These are phyloP conservation scores for Chrysaora quinquecirrha DNA, from an alignment of 30 jellyfish, hydroid and myxozoan genomes.

Conservation along the genomic window DNA sequence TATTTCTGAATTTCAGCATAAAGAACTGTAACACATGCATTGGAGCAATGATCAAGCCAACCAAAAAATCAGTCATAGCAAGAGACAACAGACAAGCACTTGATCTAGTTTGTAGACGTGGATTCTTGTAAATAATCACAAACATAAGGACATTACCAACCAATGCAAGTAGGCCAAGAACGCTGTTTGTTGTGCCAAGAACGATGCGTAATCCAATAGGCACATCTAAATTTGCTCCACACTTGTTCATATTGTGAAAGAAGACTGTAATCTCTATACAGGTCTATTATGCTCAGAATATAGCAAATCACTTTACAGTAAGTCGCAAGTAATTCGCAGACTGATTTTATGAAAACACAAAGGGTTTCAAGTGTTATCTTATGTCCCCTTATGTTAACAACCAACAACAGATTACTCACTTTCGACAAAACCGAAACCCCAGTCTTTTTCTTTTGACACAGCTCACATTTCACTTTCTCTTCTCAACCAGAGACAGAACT, in stretches of 20 bases:
- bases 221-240: background rate
- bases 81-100: slow-evolving; percentile 23
- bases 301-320: too few relatives aligned
- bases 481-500: too few relatives aligned
- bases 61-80: slow-evolving; percentile 64
- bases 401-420: too few relatives aligned
- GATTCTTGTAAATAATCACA: background rate
- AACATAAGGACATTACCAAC: slow-evolving; percentile 25
- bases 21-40: slow-evolving; percentile 26
- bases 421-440: too few relatives aligned
- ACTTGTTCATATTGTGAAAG: background rate
- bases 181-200: slow-evolving; percentile 18
- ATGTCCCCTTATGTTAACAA: too few relatives aligned
- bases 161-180: slow-evolving; percentile 16
- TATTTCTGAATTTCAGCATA: background rate
- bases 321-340: too few relatives aligned
- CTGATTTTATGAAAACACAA: background rate
- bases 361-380: too few relatives aligned
- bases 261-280: too few relatives aligned
- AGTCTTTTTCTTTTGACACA: too few relatives aligned
- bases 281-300: too few relatives aligned
- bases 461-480: too few relatives aligned
- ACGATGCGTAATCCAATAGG: background rate
- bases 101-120: slow-evolving; percentile 29
- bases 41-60: slow-evolving; percentile 44